Conservation (phyloP, 2,888 invertebrate genomes). For the Hydraecia micacea region DNA sequence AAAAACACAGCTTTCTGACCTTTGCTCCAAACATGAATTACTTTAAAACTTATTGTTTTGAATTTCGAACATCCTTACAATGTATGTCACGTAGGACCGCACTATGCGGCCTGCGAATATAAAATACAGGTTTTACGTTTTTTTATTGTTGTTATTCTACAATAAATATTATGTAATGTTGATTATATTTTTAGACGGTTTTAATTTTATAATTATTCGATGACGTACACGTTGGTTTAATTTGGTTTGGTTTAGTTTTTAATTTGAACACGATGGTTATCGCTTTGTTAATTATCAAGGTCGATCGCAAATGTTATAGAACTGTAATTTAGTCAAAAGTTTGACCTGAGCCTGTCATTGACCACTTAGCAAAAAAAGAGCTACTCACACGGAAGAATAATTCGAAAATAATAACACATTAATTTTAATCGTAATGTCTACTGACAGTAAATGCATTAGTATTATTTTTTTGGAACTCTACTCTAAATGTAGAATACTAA, state of each 20-base stretch:
- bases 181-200: slow-evolving; percentile 40
- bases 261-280: slow-evolving; percentile 11
- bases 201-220: slow-evolving; percentile 17
- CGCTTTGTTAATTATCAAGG: slow-evolving; percentile 9
- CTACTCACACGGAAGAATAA: neutral
- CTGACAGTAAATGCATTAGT: neutral
- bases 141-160: slow-evolving; percentile 34
- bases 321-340: neutral
- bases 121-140: slow-evolving; percentile 50
- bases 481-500: neutral
- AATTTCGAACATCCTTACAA: slow-evolving; percentile 55
- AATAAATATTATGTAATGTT: slow-evolving; percentile 19
- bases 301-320: neutral
- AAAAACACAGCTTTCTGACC: neutral
- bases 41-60: slow-evolving; percentile 41
- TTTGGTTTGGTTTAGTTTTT: slow-evolving; percentile 18
- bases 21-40: neutral
- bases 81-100: slow-evolving; percentile 58
- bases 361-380: neutral
- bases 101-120: slow-evolving; percentile 45
- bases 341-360: neutral
- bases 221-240: slow-evolving; percentile 20
- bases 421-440: neutral
- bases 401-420: neutral
- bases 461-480: neutral